Conservation (phyloP, 2,113 vertebrate genomes). For the Patagioenas fasciata region DNA sequence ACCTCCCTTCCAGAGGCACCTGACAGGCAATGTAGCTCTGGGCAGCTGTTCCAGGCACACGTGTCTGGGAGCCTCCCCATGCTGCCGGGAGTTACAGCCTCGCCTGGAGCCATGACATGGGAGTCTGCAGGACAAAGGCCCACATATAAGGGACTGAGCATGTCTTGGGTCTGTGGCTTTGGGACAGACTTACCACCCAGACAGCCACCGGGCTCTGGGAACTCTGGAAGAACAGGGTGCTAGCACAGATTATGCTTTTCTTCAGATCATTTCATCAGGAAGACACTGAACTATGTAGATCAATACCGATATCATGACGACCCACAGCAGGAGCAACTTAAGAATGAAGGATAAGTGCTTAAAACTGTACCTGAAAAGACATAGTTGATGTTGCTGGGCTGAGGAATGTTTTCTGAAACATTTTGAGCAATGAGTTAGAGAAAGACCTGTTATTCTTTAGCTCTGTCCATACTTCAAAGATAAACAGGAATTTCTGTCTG, state of each 20-base stretch:
- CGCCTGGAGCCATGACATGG: neutral
- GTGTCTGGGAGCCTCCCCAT: accelerated
- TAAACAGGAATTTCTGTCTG: neutral
- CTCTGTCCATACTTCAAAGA: neutral
- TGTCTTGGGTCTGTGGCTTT: accelerated
- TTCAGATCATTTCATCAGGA: neutral
- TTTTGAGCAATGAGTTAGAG: neutral
- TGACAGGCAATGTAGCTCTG: neutral
- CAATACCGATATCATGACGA: neutral
- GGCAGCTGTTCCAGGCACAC: neutral
- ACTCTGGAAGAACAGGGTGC: neutral
- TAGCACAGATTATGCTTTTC: neutral
- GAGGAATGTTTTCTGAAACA: neutral
- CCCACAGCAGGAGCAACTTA: neutral
- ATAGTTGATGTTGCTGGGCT: neutral
- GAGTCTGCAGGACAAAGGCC: neutral
- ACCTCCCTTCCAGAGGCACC: neutral
- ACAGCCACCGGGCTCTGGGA: neutral
- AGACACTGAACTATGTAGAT: neutral
- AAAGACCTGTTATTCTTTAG: neutral
- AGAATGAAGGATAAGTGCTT: neutral
- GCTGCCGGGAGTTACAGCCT: neutral
- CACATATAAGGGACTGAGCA: neutral
- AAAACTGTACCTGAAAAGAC: neutral
- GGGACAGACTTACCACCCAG: neutral